Percentiles rank a stretch among this genome's conserved stretches.
Evolutionary conservation across 1,140 invertebrate genomes (phyloP).

Genomic region (Himalopsyche phryganea): DNA sequence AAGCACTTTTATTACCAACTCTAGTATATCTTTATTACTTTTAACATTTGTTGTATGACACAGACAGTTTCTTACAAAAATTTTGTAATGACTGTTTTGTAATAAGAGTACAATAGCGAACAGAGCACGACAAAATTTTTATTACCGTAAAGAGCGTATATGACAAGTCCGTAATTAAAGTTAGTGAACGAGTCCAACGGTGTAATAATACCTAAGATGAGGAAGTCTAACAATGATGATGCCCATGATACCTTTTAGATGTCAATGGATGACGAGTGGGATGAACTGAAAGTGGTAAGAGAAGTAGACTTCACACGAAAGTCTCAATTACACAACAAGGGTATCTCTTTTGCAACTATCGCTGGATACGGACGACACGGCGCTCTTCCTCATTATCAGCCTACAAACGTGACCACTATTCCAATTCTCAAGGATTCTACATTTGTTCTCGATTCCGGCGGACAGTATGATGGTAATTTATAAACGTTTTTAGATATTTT

Average conservation of each 20-base stretch:
- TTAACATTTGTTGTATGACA: too few relatives aligned
- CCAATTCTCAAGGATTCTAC: slow-evolving; percentile 67
- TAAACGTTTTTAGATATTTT: slow-evolving; percentile 40
- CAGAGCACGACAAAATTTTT: too few relatives aligned
- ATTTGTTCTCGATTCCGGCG: slow-evolving; percentile 68
- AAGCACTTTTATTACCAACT: too few relatives aligned
- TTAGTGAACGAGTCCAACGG: too few relatives aligned
- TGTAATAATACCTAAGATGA: too few relatives aligned
- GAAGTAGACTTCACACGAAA: slow-evolving; percentile 63
- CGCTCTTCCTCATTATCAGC: slow-evolving; percentile 88
- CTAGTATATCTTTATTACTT: too few relatives aligned
- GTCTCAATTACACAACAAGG: slow-evolving; percentile 66
- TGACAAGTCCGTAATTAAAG: too few relatives aligned
- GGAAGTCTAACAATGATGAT: too few relatives aligned
- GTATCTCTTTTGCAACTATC: slow-evolving; percentile 82
- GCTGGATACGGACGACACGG: slow-evolving; percentile 85
- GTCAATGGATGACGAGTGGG: slow-evolving; percentile 53
- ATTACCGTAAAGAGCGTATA: too few relatives aligned
- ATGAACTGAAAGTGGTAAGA: slow-evolving; percentile 66
- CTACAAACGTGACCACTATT: slow-evolving; percentile 68
- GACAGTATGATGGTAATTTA: slow-evolving; percentile 63
- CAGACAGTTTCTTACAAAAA: too few relatives aligned
- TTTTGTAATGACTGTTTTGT: too few relatives aligned
- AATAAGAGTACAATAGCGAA: too few relatives aligned
- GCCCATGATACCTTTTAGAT: slow-evolving; percentile 40